Conservation (phyloP, 2,113 vertebrate species). For the Bos javanicus region DNA sequence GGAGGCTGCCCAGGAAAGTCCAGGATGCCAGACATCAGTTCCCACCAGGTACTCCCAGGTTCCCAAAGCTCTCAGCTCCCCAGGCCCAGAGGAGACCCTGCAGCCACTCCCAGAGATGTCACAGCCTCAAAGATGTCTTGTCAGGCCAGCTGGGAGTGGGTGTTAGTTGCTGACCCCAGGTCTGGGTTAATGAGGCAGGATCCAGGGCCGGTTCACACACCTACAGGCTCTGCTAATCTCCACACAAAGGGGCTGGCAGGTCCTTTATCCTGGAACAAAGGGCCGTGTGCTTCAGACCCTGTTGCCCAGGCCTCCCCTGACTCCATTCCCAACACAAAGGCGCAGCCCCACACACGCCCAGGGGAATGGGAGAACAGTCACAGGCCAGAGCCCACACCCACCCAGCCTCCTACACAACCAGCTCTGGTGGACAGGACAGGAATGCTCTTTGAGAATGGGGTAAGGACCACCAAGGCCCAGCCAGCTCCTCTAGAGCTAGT, state of each 20-base stretch:
- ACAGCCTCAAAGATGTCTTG: not conserved
- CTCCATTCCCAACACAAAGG: conserved; percentile 75
- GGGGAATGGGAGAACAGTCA: not conserved
- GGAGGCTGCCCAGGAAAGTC: not conserved
- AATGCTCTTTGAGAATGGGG: not conserved
- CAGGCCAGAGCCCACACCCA: not conserved
- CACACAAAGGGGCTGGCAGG: conserved; percentile 79
- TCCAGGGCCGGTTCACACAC: conserved; percentile 74
- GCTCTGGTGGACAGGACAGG: not conserved
- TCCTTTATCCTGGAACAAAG: conserved; percentile 83
- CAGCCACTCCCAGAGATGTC: not conserved
- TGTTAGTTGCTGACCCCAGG: conserved; percentile 36
- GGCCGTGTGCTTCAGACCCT: conserved; percentile 78
- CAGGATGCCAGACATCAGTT: not conserved
- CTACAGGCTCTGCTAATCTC: conserved; percentile 81
- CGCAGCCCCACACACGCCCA: conserved; percentile 49
- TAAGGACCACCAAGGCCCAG: not conserved
- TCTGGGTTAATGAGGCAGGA: conserved; percentile 54
- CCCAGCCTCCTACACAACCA: not conserved
- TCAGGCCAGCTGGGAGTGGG: not conserved
- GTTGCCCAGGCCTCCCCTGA: conserved; percentile 81
- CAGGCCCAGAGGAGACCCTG: not conserved
- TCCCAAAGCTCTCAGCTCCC: not conserved
- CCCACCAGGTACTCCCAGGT: not conserved
- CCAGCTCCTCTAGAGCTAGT: not conserved